Percentiles rank a stretch among this genome's conserved stretches.
phyloP scores from a whole-genome alignment of 1,140 invertebrate genomes.

The Drosophila albomicans region DNA sequence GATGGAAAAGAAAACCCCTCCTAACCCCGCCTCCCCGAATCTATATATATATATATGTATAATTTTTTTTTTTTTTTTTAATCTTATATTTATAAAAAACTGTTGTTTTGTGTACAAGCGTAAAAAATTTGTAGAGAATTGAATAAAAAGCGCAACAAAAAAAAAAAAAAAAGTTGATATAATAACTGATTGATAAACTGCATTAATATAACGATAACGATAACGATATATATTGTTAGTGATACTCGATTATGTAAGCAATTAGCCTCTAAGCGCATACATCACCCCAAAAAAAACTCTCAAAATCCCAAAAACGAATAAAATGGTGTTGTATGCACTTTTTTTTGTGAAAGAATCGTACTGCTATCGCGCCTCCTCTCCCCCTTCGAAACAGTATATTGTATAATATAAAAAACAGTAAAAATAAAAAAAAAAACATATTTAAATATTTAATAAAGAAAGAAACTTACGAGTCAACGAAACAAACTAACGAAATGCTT shows the following conservation, averaged over 20 bases:
- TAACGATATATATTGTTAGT: constrained; percentile 77
- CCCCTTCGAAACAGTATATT: constrained; percentile 14
- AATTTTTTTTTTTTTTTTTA: constrained; percentile 48
- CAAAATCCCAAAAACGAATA: neutral
- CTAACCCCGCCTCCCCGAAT: constrained; percentile 18
- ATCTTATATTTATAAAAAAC: constrained; percentile 68
- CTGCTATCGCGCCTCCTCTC: neutral
- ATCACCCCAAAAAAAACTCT: constrained; percentile 6
- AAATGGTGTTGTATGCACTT: constrained; percentile 35
- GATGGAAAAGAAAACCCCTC: constrained; percentile 19
- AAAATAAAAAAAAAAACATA: constrained; percentile 4
- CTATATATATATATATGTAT: neutral
- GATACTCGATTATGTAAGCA: constrained; percentile 76
- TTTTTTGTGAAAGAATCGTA: constrained; percentile 46
- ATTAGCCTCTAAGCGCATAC: constrained; percentile 64
- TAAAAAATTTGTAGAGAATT: constrained; percentile 68
- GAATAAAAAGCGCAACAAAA: constrained; percentile 24
- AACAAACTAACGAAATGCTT: constrained; percentile 47
- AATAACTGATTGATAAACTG: constrained; percentile 34
- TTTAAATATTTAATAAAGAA: constrained; percentile 26
- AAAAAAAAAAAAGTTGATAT: neutral
- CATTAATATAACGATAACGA: constrained; percentile 31
- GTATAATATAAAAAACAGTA: constrained; percentile 22
- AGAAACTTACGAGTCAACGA: constrained; percentile 59
- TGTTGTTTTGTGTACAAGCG: constrained; percentile 70